Conservation (phyloP, 2,113 vertebrate species). For the Carassius gibelio region DNA sequence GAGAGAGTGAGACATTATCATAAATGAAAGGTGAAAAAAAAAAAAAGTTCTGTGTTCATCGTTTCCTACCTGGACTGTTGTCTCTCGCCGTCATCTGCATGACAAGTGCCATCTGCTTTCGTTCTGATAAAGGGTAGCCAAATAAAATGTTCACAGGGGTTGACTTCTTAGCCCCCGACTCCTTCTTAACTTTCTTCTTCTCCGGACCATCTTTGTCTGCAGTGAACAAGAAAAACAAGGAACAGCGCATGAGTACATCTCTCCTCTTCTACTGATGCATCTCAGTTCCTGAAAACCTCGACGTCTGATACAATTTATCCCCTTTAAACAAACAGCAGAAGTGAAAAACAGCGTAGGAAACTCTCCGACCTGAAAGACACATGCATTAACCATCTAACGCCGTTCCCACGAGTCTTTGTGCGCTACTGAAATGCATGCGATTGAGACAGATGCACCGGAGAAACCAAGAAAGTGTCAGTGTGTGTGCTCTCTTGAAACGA, state of each 20-base stretch:
- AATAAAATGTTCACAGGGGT: constrained; percentile 93
- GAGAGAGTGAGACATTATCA: background rate
- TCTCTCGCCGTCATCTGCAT: constrained; percentile 99
- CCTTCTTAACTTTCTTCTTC: constrained; percentile 97
- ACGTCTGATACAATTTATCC: background rate
- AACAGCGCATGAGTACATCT: background rate
- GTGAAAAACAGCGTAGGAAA: background rate
- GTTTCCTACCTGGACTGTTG: constrained; percentile 91
- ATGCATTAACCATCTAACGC: constrained; percentile 44
- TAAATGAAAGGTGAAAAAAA: background rate
- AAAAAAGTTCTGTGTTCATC: background rate
- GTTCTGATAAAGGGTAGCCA: constrained; percentile 96
- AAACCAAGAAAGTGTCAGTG: constrained; percentile 18
- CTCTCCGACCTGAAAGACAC: constrained; percentile 20
- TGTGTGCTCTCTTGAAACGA: background rate
- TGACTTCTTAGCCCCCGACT: constrained; percentile 90
- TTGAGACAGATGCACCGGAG: constrained; percentile 22
- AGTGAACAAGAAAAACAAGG: constrained; percentile 57
- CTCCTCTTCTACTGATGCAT: background rate
- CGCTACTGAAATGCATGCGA: constrained; percentile 39
- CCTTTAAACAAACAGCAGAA: background rate
- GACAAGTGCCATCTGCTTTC: constrained; percentile 98
- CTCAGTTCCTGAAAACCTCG: background rate
- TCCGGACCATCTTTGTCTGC: constrained; percentile 97
- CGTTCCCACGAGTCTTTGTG: background rate